Conservation (phyloP, 1,140 invertebrate genomes). For the Dendroctonus valens region DNA sequence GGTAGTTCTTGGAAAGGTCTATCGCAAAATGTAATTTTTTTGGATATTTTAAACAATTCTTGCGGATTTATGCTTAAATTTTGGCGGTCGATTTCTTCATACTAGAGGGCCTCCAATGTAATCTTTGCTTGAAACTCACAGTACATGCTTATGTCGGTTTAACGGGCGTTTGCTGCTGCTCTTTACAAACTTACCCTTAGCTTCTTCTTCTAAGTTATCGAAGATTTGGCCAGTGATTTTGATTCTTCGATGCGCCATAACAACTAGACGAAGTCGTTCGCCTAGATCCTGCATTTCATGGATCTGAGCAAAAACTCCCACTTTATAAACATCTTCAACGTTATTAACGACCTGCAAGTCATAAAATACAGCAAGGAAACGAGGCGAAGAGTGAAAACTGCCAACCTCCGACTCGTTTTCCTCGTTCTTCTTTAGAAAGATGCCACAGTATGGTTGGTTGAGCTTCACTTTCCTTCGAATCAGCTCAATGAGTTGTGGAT, state of each 20-base stretch:
- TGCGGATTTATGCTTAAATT: too few species aligned
- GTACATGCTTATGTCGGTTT: not conserved
- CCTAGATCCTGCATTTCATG: constrained; percentile 96
- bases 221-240: constrained; percentile 74
- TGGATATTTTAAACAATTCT: too few species aligned
- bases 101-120: not conserved
- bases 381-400: not conserved
- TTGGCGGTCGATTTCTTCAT: too few species aligned
- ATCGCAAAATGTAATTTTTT: too few species aligned
- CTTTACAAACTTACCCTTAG: constrained; percentile 34
- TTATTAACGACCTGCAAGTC: constrained; percentile 64
- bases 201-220: constrained; percentile 60
- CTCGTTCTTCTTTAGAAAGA: constrained; percentile 93
- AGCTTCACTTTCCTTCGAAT: constrained; percentile 92
- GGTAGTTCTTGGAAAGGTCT: not conserved
- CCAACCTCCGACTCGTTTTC: constrained; percentile 78
- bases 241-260: constrained; percentile 91
- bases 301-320: constrained; percentile 98
- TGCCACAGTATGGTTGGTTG: constrained; percentile 96
- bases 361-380: too few species aligned
- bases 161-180: not conserved
- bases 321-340: constrained; percentile 83
- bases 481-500: constrained; percentile 86
- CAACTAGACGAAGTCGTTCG: constrained; percentile 85
- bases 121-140: not conserved